These are phyloP conservation scores for Ischnus inquisitorius DNA, from an alignment of 2,888 invertebrate genomes.

Conservation along the genomic window DNA sequence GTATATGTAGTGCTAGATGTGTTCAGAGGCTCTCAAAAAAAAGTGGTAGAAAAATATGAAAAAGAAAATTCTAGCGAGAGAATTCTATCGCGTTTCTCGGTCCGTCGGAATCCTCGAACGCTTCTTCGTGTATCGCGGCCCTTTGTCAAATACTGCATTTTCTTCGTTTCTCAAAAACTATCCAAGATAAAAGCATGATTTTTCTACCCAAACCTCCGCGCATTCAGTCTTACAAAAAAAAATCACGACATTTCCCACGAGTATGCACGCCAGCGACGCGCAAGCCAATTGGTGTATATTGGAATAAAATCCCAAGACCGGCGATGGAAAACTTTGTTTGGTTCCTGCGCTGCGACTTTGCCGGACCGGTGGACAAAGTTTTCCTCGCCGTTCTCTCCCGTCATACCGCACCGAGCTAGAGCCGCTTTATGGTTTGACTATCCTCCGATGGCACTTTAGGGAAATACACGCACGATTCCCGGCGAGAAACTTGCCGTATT, in stretches of 20 bases:
- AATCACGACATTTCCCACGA: conserved; percentile 50
- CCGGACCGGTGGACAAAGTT: conserved; percentile 51
- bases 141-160: not conserved
- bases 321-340: conserved; percentile 56
- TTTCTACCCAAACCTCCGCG: too few relatives aligned
- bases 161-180: not conserved
- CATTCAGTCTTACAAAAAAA: too few relatives aligned
- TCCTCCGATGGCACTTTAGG: conserved; percentile 84
- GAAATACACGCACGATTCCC: conserved; percentile 79
- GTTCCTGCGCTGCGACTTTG: conserved; percentile 15
- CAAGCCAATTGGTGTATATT: conserved; percentile 58
- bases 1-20: too few relatives aligned
- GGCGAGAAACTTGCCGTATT: conserved; percentile 74
- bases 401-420: conserved; percentile 36
- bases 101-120: conserved; percentile 7
- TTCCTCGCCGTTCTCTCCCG: conserved; percentile 38
- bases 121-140: not conserved
- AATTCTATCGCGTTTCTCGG: conserved; percentile 30
- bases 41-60: too few relatives aligned
- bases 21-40: too few relatives aligned
- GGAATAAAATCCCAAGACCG: conserved; percentile 74
- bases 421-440: conserved; percentile 83
- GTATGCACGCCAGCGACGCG: conserved; percentile 7
- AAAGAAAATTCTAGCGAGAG: too few relatives aligned
- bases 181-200: not conserved